These are phyloP conservation scores for Drosophila ficusphila DNA, from an alignment of 1,140 invertebrate species.

Conservation along the genomic window DNA sequence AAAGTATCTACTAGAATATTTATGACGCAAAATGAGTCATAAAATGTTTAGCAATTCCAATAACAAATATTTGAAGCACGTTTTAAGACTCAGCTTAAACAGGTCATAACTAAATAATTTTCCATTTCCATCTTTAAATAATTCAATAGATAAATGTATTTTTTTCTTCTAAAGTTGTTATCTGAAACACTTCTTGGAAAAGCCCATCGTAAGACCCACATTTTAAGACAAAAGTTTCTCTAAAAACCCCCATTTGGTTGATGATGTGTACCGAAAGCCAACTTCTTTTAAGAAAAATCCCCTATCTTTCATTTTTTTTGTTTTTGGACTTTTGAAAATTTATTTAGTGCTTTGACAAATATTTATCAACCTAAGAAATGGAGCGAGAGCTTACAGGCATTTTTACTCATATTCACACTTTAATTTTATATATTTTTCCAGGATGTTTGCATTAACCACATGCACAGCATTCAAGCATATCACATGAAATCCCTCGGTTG, in stretches of 20 bases:
- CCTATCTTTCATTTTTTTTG: background rate
- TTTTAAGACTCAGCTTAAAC: background rate
- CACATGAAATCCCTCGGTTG: slow-evolving; percentile 86
- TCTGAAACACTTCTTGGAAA: too few species aligned
- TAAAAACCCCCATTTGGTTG: background rate
- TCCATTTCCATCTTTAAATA: too few species aligned
- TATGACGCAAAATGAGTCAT: background rate
- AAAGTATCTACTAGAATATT: background rate
- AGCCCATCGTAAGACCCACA: background rate
- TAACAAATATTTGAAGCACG: too few species aligned
- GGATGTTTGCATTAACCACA: slow-evolving; percentile 77
- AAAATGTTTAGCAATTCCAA: background rate
- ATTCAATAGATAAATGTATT: too few species aligned
- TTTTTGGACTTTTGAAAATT: background rate
- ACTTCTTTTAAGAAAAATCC: background rate
- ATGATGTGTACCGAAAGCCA: background rate
- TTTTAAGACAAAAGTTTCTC: background rate
- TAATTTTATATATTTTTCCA: background rate
- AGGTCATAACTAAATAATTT: background rate
- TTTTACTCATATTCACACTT: background rate
- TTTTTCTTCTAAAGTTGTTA: background rate
- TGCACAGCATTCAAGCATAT: slow-evolving; percentile 86
- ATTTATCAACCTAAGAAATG: background rate
- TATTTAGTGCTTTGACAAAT: background rate
- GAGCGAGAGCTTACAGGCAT: background rate